Conservation (phyloP, 2,888 invertebrate genomes). For the Perizoma affinitatum region DNA sequence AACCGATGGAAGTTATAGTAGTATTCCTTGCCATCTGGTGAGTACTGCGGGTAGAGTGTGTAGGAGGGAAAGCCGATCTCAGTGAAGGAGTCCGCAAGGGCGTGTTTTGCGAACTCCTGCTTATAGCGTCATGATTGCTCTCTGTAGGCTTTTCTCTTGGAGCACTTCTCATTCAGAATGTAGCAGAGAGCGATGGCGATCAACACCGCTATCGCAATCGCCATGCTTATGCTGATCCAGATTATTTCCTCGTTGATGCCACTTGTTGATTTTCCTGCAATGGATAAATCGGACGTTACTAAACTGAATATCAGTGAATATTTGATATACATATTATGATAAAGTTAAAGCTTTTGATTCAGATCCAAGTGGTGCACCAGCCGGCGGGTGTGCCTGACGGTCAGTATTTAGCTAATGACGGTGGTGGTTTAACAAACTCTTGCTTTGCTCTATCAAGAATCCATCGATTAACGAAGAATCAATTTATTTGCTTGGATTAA, state of each 20-base stretch:
- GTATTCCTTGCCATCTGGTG: conserved; percentile 77
- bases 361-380: too few relatives aligned
- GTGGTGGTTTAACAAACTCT: too few relatives aligned
- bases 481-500: too few relatives aligned
- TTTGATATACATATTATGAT: too few relatives aligned
- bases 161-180: conserved; percentile 91
- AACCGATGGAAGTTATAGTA: conserved; percentile 79
- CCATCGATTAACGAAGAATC: too few relatives aligned
- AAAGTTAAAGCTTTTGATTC: too few relatives aligned
- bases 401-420: too few relatives aligned
- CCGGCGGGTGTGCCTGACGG: too few relatives aligned
- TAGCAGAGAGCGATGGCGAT: conserved; percentile 93
- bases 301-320: too few relatives aligned
- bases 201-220: conserved; percentile 90
- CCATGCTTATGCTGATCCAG: conserved; percentile 95
- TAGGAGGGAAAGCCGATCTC: conserved; percentile 70
- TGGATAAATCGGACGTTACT: not conserved
- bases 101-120: conserved; percentile 78
- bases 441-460: too few relatives aligned
- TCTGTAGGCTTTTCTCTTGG: conserved; percentile 85
- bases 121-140: conserved; percentile 88
- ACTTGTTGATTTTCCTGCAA: conserved; percentile 90
- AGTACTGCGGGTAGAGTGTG: conserved; percentile 76
- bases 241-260: conserved; percentile 95
- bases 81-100: conserved; percentile 72